A percentile compares a stretch with the other conserved stretches of the same genome.
phyloP scores from a whole-genome alignment of 2,888 invertebrate species.

The Cheilosia scutellata region DNA sequence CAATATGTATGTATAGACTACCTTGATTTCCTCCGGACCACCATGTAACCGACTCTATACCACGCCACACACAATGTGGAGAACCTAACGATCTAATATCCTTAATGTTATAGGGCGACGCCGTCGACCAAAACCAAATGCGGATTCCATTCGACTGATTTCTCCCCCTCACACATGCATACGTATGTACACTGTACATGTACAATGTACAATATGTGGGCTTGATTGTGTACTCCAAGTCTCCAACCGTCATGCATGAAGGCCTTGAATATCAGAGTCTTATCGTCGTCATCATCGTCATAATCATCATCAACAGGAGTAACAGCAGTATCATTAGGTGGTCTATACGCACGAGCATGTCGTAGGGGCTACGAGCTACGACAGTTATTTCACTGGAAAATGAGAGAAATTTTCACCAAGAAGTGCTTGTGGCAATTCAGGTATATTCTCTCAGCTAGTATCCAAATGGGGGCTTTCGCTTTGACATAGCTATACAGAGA shows the following conservation, averaged over 20 bases:
- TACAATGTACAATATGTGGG: too few species aligned
- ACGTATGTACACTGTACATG: neutral
- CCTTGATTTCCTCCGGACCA: conserved; percentile 39
- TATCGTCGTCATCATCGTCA: conserved; percentile 42
- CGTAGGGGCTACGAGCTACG: neutral
- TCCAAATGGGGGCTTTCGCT: conserved; percentile 36
- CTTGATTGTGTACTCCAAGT: neutral
- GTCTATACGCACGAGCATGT: conserved; percentile 5
- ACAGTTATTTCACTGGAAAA: conserved; percentile 30
- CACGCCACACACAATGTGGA: conserved; percentile 51
- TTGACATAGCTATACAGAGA: conserved; percentile 21
- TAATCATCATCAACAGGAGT: conserved; percentile 17
- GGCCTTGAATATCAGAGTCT: conserved; percentile 48
- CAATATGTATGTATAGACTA: neutral
- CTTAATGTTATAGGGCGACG: conserved; percentile 56
- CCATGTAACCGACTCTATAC: conserved; percentile 57
- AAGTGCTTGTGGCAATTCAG: conserved; percentile 61
- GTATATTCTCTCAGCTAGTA: conserved; percentile 7
- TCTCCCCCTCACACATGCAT: conserved; percentile 22
- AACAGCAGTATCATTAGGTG: conserved; percentile 53
- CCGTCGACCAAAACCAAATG: conserved; percentile 54
- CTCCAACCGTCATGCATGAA: conserved; percentile 34
- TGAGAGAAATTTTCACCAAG: conserved; percentile 38
- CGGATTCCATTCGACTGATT: conserved; percentile 66
- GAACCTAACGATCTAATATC: conserved; percentile 70